Evolutionary conservation across 2,888 invertebrate genomes (phyloP), one percentile per base, ranked within the genome.

Genomic region (Eubasilissa splendida): DNA sequence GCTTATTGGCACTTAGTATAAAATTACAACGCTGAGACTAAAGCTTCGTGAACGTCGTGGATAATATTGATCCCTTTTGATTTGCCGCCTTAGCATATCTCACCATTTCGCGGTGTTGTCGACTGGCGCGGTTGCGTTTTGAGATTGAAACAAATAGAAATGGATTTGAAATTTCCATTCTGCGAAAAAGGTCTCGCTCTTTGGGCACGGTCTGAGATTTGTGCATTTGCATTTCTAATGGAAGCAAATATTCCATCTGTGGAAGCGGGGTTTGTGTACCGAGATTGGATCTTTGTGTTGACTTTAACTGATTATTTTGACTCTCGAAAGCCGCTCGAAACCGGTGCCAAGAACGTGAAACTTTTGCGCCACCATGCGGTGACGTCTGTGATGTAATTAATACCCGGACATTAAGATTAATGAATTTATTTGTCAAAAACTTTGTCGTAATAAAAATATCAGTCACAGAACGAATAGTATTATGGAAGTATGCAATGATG

Each of bases 151-250:
- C 63, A 68, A 68, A 68, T 68, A 68, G 42, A 50, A 68, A 68
- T 50, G 68, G 52, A 14, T 68, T 68, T 68, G 68, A 5, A 42
- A 12, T 22, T 63, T 63, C 63, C 33, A 63, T 63, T 63, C 42
- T 31, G 33, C 33, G 33, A 63, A 63, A 63, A 63, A 63, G 33
- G 63, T 63, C 33, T 12, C 60, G 60, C 68, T 68, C 52, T 50
- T 42, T 68, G 68, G 50, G 68, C 42, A 50, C 50, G 14, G 68
- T 68, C 50, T 68, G 50, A 68, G 65, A 66, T 75, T 75, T 66
- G 50, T 60, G 77, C 71, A 77, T 80, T 80, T 80, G 77, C 80
- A 80, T 80, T 73, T 71, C 76, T 80, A 80, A 80, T 80, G 80
- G 80, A 70, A 76, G 80, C 71, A 80, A 80, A 80, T 53, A 80